Conservation (phyloP, 2,888 invertebrate species). For the Ptilodon capucinus region DNA sequence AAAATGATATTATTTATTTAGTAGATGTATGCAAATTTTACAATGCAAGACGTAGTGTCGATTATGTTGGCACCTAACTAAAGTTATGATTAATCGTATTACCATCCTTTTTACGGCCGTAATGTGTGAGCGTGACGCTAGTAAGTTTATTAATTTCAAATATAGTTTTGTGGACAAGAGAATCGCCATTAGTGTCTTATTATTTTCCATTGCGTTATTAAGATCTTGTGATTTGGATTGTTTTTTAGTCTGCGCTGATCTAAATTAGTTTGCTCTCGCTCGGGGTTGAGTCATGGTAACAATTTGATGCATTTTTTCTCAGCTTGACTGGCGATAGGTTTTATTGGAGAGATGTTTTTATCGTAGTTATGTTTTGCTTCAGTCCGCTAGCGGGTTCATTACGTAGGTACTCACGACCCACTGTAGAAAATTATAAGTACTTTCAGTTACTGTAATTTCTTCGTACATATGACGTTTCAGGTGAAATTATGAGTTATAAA, state of each 20-base stretch:
- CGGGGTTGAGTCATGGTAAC: slow-evolving; percentile 44
- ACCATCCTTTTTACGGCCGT: not conserved
- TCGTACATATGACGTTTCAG: slow-evolving; percentile 26
- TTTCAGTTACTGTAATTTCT: slow-evolving; percentile 28
- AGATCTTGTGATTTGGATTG: slow-evolving; percentile 17
- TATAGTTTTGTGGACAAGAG: too few relatives aligned
- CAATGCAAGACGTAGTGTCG: not conserved
- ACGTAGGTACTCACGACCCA: slow-evolving; percentile 33
- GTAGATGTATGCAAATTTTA: not conserved
- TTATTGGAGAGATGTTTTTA: slow-evolving; percentile 44
- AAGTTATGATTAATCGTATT: too few relatives aligned
- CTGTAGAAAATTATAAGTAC: slow-evolving; percentile 31
- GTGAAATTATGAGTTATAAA: not conserved
- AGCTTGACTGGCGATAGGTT: slow-evolving; percentile 22
- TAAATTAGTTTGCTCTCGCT: slow-evolving; percentile 31
- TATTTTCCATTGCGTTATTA: slow-evolving; percentile 20
- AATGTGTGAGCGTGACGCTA: too few relatives aligned
- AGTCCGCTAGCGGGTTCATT: slow-evolving; percentile 44
- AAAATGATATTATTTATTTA: not conserved
- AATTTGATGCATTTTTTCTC: slow-evolving; percentile 38
- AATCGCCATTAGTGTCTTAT: slow-evolving; percentile 3
- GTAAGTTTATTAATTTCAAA: too few relatives aligned
- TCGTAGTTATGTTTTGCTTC: slow-evolving; percentile 52
- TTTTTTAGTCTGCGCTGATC: slow-evolving; percentile 34
- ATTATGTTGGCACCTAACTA: too few relatives aligned